phyloP scores from a whole-genome alignment of 2,888 invertebrate genomes.

The Achlya flavicornis region DNA sequence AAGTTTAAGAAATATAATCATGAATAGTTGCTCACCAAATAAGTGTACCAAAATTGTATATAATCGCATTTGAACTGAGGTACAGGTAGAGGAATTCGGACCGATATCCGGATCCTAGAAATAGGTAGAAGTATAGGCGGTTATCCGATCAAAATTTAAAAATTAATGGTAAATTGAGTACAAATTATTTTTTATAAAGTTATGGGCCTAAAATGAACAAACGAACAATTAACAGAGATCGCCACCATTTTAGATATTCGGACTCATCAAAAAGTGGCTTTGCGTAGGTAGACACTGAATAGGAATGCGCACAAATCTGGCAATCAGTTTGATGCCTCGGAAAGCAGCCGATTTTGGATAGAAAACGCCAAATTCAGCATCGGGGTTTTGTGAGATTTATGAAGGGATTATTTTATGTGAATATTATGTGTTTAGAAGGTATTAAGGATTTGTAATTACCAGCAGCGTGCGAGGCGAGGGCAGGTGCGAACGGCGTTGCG shows the following conservation, averaged over 20 bases:
- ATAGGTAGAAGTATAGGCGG: neutral
- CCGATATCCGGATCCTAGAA: neutral
- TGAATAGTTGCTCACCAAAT: no score
- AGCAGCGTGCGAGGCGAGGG: conserved; percentile 33
- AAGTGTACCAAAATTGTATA: no score
- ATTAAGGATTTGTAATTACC: conserved; percentile 53
- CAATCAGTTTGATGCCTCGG: conserved; percentile 33
- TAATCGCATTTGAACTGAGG: no score
- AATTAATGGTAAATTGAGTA: neutral
- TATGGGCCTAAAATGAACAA: neutral
- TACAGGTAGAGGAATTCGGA: no score
- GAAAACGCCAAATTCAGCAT: neutral
- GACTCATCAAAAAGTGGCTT: conserved; percentile 41
- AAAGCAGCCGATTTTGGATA: conserved; percentile 14
- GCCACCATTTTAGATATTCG: conserved; percentile 33
- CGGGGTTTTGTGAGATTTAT: conserved; percentile 10
- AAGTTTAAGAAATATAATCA: no score
- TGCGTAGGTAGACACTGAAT: conserved; percentile 62
- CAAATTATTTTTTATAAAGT: no score
- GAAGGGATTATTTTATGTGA: conserved; percentile 24
- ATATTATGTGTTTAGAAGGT: conserved; percentile 24
- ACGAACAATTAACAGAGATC: conserved; percentile 24
- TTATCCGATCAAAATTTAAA: neutral
- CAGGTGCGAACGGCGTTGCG: conserved; percentile 55
- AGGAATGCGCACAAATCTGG: conserved; percentile 55